A percentile compares a stretch with the other conserved stretches of the same genome.
These are phyloP conservation scores for Recurvirostra avosetta DNA, from an alignment of 2,113 vertebrate species.

Conservation along the genomic window DNA sequence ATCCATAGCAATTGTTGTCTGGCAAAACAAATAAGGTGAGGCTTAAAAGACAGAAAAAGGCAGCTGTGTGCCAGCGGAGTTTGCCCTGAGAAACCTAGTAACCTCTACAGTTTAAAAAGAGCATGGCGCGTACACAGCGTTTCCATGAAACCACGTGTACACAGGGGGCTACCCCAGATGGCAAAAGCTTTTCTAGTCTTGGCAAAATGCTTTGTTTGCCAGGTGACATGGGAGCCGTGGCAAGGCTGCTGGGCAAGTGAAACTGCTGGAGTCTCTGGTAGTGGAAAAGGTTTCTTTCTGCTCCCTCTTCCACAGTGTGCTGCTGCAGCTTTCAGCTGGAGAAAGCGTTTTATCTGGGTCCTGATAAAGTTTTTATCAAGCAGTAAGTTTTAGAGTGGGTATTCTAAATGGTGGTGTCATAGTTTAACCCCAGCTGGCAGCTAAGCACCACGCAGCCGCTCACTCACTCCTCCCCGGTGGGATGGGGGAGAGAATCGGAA, in stretches of 20 bases:
- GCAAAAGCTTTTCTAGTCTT: not conserved
- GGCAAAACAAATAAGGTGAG: not conserved
- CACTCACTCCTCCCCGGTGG: not conserved
- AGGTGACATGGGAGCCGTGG: not conserved
- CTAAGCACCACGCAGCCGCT: not conserved
- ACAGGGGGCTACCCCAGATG: not conserved
- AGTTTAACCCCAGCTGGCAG: not conserved
- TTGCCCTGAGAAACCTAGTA: not conserved
- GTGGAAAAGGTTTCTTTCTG: not conserved
- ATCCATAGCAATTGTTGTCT: not conserved
- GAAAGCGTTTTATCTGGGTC: not conserved
- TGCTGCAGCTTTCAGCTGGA: not conserved
- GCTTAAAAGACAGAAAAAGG: not conserved
- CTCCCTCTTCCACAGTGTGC: not conserved
- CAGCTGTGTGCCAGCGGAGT: not conserved
- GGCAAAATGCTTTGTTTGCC: not conserved
- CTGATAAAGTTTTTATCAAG: not conserved
- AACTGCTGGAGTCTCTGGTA: not conserved
- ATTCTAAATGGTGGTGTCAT: not conserved
- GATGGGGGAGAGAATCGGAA: not conserved
- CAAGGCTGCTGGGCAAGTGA: not conserved
- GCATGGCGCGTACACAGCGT: rapidly evolving
- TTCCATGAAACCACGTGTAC: rapidly evolving
- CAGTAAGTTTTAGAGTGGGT: not conserved
- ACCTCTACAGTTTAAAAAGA: not conserved